Base-by-base conservation (phyloP, 2,888 invertebrate genomes). In the Chymomyza fuscimana region DNA sequence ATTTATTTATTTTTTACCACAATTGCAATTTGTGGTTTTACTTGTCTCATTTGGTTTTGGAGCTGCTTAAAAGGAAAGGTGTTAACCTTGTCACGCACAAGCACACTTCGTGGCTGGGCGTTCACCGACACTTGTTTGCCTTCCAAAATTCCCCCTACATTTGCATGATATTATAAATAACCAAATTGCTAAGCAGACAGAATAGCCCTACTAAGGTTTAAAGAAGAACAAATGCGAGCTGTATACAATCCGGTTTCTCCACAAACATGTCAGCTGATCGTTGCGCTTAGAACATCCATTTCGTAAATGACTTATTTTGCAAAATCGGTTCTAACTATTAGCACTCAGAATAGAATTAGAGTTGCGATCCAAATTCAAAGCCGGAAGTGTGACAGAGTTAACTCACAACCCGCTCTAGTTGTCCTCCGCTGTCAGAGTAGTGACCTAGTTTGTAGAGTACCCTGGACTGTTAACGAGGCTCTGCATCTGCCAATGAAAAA, bases 1-100 rank as follows among this genome's bases (percentile, higher is more conserved):
- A 15, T 71, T 32, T 62, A 22, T 68, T 15, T 58, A 46, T 56
- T 61, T 56, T 50, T 56, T 16, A 36, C 46, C 15, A 12, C 19
- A 59, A 15, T n/a, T 59, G 19, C 19, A 12, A 40, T 5, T 63
- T 63, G 16, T 63, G 65, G 62, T 51, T 16, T 52, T 4, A 29
- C 59, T 54, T 51, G 22, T 63, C 50, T 15, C 15, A 7, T 58
- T 61, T 36, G 61, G 56, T 54, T 69, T 54, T 22, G 16, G 16
- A 6, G 54, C 54, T 22, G 59, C 59, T 71, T 72, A 77, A 88
- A 87, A 85, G 87, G 84, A 88, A 88, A 88, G 88, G 88, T 82
- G 88, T 88, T 87, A 79, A 85, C 87, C 87, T 87, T 87, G 88
- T 75, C 70, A 74, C 79, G 73, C 81, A 58, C 71, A 68, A 59